A percentile compares a stretch with the other conserved stretches of the same genome.
Evolutionary conservation across 2,888 invertebrate genomes (phyloP).

Genomic region (Parnassius smintheus): DNA sequence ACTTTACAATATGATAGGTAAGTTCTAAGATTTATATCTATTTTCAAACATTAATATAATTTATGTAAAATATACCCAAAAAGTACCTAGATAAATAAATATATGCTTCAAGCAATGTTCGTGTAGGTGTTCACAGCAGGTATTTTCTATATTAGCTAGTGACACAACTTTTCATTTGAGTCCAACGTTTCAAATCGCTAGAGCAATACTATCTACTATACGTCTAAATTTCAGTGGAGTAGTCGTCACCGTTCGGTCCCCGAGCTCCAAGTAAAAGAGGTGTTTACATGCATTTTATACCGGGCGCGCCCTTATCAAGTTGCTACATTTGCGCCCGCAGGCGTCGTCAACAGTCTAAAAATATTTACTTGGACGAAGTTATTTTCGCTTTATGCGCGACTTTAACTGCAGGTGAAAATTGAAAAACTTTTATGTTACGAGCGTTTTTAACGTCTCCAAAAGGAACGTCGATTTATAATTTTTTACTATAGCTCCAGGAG

Average conservation of each 20-base stretch:
- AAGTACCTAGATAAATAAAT: too few species aligned
- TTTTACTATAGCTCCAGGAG: conserved; percentile 31
- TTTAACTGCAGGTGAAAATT: conserved; percentile 77
- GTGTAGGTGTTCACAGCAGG: conserved; percentile 1
- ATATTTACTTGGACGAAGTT: conserved; percentile 61
- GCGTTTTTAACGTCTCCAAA: conserved; percentile 64
- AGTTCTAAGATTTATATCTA: too few species aligned
- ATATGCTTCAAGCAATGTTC: too few species aligned
- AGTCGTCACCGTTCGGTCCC: conserved; percentile 59
- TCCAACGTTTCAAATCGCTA: conserved; percentile 19
- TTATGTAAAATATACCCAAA: too few species aligned
- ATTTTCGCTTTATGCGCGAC: conserved; percentile 64
- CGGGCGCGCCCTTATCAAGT: conserved; percentile 65
- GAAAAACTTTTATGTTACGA: conserved; percentile 77
- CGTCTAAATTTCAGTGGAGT: conserved; percentile 49
- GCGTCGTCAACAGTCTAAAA: conserved; percentile 70
- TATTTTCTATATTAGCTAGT: conserved; percentile 8
- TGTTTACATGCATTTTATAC: conserved; percentile 76
- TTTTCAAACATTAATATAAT: too few species aligned
- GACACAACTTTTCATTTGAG: conserved; percentile 23
- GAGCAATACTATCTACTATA: conserved; percentile 17
- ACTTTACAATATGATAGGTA: too few species aligned
- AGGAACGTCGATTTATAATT: conserved; percentile 62
- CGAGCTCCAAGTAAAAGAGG: conserved; percentile 55
- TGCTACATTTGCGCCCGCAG: conserved; percentile 61